Evolutionary conservation across 2,113 vertebrate species (phyloP), one percentile per base, ranked within the genome.

Genomic region (Apodemus speciosus): DNA sequence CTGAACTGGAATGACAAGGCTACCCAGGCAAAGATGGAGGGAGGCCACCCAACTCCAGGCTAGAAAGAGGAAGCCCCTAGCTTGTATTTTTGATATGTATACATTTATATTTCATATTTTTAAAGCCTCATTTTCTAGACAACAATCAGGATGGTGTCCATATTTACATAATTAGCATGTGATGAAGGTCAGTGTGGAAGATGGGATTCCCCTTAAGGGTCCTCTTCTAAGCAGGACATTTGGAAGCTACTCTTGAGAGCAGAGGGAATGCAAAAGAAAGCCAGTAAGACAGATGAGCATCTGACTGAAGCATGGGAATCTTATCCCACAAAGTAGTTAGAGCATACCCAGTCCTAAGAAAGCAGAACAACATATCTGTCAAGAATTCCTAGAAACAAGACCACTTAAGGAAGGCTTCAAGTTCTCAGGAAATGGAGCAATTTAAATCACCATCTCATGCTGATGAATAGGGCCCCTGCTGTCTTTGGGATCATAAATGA

Each of bases 331-430:
- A 73, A 86, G 38, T 89, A 85, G 93, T 95, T 35, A 53, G 32
- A 92, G 60, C 1, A 89, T 27, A 85, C 5, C 49, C 3, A 40
- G 9, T 53, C n/a, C 62, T 32, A 88, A 93, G 66, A 62, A 84
- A 56, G 66, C 15, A 53, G 77, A 77, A 75, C 3, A 13, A 89
- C 6, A 16, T 91, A 53, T 62, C 38, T 62, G 72, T 4, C 85
- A 53, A 89, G 35, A 35, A 89, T 75, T 80, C 43, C 80, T 92
- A 69, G 69, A 89, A 43, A 40, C 69, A 71, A 86, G 92, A 73
- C 25, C 56, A 4, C 30, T 32, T 3, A 79, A 15, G 53, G 77
- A 56, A 84, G 75, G 27, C 23, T 89, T 51, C 11, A 94, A 85
- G 1, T 71, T 51, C 32, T 15, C 0, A 2, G 72, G 79, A 87